These are phyloP conservation scores for Calyptomena viridis DNA, from an alignment of 2,113 vertebrate species.

Conservation along the genomic window DNA sequence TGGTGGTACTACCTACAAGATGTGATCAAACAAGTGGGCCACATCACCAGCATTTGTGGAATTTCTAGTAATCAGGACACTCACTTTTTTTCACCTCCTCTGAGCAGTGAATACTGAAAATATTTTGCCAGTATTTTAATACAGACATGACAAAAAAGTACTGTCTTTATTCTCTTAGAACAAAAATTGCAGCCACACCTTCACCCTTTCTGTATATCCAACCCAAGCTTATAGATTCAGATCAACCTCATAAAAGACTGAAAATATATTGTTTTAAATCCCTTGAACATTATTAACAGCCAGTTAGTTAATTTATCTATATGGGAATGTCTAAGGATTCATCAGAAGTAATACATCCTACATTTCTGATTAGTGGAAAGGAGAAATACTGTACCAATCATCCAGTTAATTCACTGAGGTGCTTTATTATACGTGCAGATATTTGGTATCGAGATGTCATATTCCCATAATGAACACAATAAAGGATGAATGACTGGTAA, in stretches of 20 bases:
- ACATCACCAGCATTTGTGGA: not conserved
- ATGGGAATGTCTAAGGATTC: constrained; percentile 44
- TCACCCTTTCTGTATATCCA: not conserved
- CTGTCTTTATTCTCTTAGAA: not conserved
- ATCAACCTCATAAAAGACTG: constrained; percentile 20
- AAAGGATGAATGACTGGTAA: constrained; percentile 59
- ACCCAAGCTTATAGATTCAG: not conserved
- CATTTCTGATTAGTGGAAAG: constrained; percentile 59
- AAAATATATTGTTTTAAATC: constrained; percentile 40
- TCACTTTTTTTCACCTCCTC: not conserved
- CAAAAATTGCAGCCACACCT: not conserved
- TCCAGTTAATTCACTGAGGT: constrained; percentile 59
- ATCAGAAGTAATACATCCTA: constrained; percentile 44
- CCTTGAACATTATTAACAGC: constrained; percentile 51
- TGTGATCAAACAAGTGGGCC: not conserved
- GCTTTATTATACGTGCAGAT: constrained; percentile 55
- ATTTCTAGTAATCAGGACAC: not conserved
- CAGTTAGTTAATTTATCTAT: constrained; percentile 58
- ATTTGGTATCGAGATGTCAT: constrained; percentile 54
- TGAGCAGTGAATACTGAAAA: not conserved
- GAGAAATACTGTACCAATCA: constrained; percentile 55
- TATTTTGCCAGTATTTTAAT: not conserved
- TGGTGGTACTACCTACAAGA: no score
- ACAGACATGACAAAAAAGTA: not conserved
- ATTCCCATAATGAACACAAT: constrained; percentile 69